Base-by-base conservation (phyloP, 2,797 vertebrate species). In the Cyprinella venusta region DNA sequence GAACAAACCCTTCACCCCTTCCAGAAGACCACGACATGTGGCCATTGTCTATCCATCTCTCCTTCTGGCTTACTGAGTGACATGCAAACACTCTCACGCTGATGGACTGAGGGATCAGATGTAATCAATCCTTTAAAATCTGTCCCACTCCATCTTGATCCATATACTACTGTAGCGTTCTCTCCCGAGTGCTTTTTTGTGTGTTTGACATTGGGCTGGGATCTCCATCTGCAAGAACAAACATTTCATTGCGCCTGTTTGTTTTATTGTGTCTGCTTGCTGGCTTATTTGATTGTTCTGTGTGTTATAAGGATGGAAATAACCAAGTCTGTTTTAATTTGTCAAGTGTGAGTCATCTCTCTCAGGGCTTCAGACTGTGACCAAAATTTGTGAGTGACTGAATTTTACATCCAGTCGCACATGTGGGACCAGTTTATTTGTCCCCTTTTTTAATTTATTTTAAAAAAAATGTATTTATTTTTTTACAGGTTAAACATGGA, bases 221-320 rank as follows among this genome's bases (percentile, higher is more conserved):
- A 81, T 80, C 24, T 84, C 69, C 59, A 42, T 85, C 72, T 83
- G 77, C 50, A 19, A 75, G 84, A 84, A 74, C 67, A 59, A 81
- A 85, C 71, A 64, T 50, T 71, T 79, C 30, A 38, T 70, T 84
- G 77, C 80, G 71, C 70, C 40, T 24, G 67, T 84, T 84, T 82
- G 67, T 82, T 84, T 81, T 85, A 86, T 87, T 86, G 84, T 81
- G 79, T 88, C 85, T 86, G 82, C 79, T 70, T 69, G 79, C 84
- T 69, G 45, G 38, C 83, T 83, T 78, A 74, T 85, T 85, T 88
- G 82, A 42, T 56, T 70, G 67, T 64, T 79, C 33, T 36, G 56
- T 26, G 33, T 52, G 42, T 67, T 54, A 21, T 56, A 69, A 33
- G 71, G 38, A 56, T 8, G 72, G 50, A 68, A 82, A 76, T n/a